These are phyloP conservation scores for Wiebesia pumilae DNA, from an alignment of 1,140 invertebrate genomes.

Conservation along the genomic window DNA sequence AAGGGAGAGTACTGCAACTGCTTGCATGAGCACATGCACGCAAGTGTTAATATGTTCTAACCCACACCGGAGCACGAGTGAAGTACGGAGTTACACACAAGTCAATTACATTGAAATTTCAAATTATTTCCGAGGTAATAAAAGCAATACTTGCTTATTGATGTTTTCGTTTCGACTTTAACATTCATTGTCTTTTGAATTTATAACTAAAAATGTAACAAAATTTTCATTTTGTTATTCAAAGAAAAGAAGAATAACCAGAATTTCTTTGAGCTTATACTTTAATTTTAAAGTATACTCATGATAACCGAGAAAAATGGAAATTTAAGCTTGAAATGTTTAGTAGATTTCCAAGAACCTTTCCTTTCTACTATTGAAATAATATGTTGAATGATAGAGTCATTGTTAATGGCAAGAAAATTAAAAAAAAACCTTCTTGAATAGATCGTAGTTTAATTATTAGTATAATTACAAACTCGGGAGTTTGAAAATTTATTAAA, in stretches of 20 bases:
- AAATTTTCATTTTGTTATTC: no score
- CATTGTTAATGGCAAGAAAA: no score
- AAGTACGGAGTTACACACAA: neutral
- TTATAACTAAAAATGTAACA: no score
- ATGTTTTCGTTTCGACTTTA: neutral
- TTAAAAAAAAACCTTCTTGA: no score
- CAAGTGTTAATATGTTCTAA: neutral
- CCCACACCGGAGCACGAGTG: neutral
- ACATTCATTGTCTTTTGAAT: neutral
- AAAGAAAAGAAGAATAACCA: neutral
- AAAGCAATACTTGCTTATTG: neutral
- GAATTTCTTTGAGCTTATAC: neutral
- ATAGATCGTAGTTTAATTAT: no score
- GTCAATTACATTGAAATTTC: constrained; percentile 44
- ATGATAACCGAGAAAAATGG: neutral
- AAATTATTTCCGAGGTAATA: constrained; percentile 34
- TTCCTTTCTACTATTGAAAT: no score
- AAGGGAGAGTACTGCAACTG: constrained; percentile 21
- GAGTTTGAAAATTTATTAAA: no score
- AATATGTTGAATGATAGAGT: no score
- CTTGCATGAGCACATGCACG: neutral
- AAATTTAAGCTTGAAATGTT: neutral
- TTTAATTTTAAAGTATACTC: neutral
- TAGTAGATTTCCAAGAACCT: no score
- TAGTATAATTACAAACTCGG: no score